phyloP scores from a whole-genome alignment of 2,888 invertebrate genomes.

The Lucinisca nassula region DNA sequence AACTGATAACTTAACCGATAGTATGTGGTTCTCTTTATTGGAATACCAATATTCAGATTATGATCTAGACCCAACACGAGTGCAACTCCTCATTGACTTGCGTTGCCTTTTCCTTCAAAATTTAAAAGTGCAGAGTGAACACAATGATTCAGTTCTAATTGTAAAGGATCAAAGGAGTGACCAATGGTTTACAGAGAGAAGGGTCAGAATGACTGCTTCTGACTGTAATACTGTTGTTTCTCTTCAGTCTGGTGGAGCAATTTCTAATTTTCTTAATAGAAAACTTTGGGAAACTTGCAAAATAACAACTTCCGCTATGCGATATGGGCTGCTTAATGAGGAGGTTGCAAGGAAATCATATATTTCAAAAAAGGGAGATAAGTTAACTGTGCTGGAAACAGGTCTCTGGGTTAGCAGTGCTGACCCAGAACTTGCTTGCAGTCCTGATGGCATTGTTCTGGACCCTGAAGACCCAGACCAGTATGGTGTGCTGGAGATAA shows the following conservation, averaged over 20 bases:
- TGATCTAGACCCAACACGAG: background rate
- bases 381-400: background rate
- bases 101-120: background rate
- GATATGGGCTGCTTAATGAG: background rate
- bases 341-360: background rate
- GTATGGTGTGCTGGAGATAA: no score
- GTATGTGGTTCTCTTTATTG: slow-evolving; percentile 21
- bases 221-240: background rate
- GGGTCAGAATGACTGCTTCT: slow-evolving; percentile 12
- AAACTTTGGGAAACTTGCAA: background rate
- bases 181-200: background rate
- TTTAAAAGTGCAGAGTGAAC: background rate
- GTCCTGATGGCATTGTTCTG: no score
- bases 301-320: background rate
- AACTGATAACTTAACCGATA: background rate
- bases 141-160: background rate
- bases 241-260: background rate
- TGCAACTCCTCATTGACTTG: no score
- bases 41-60: slow-evolving; percentile 3
- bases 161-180: background rate
- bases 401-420: no score
- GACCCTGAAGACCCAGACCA: no score
- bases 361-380: background rate
- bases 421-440: no score
- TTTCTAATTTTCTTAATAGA: background rate